phyloP scores from a whole-genome alignment of 2,797 vertebrate species.

The Propithecus deckenii region DNA sequence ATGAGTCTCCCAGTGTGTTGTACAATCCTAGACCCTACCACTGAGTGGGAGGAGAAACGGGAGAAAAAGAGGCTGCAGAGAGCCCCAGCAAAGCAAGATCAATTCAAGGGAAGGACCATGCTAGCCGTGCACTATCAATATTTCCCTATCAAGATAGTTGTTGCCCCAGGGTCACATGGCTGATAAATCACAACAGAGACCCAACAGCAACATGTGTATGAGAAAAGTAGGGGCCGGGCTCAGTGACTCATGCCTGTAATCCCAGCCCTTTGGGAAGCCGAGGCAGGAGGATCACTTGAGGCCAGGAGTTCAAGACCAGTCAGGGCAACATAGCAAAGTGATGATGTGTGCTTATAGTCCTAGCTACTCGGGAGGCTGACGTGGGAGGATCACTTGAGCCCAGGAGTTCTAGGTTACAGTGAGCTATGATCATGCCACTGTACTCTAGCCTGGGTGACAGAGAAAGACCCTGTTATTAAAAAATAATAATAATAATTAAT shows the following conservation, averaged over 20 bases:
- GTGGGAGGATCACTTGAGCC: background rate
- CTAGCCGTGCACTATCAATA: background rate
- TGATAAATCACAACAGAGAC: background rate
- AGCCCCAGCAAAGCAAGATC: background rate
- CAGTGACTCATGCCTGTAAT: background rate
- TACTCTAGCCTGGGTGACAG: background rate
- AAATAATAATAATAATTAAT: background rate
- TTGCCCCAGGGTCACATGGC: background rate
- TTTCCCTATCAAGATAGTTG: background rate
- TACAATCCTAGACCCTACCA: background rate
- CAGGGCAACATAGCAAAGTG: too few relatives aligned
- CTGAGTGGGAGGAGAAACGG: background rate
- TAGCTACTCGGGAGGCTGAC: background rate
- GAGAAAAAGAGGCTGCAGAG: background rate
- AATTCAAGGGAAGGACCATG: background rate
- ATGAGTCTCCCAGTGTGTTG: too few relatives aligned
- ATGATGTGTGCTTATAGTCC: background rate
- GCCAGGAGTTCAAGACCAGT: background rate
- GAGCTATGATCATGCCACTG: background rate
- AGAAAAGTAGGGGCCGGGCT: background rate
- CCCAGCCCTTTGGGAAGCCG: background rate
- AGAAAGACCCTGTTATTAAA: background rate
- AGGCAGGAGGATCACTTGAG: background rate
- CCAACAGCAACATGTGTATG: background rate
- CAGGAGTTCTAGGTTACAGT: background rate